Evolutionary conservation across 2,888 invertebrate species (phyloP), one percentile per base, ranked within the genome.

Genomic region (Plebejus anna): DNA sequence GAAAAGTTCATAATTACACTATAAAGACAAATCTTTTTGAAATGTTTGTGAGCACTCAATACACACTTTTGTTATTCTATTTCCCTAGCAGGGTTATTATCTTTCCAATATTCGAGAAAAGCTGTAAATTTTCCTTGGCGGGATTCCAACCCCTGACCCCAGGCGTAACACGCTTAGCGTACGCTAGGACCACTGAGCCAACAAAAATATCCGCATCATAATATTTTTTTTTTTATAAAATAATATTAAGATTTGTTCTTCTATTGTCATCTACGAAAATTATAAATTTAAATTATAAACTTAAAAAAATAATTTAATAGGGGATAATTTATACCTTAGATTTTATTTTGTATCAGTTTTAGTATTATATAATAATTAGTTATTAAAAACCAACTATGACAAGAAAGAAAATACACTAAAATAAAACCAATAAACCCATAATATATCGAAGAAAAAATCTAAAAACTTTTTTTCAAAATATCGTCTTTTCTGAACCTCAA

Each of bases 181-280:
- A 66, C 66, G 32, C 66, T 66, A 66, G 61, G 13, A 36, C 13
- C 13, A 13, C 16, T 36, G 4, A 66, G 66, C 13, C 32, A 66
- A 66, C 32, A 66, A 66, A 36, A 66, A 66, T 66, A 66, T 66
- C 66, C 66, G 66, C 66, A 66, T 66, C 13, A 36, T 13, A 22
- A 22, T 22, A 22, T 22, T 22, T 22, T 22, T 22, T 22, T 22
- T 22, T 22, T 22, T 22, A 22, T 22, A 22, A 22, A 22, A 22
- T 22, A 22, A 22, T 22, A 22, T 22, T 51, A 51, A 6, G 51
- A 51, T 51, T 13, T 51, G 4, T 51, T 13, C 13, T 22, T 13
- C 42, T 51, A 3, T 51, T 51, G 0, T 13, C 51, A 13, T 51
- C 11, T 51, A 51, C 3, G 4, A 51, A 51, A 13, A 51, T 51